These are phyloP conservation scores for Apaloderma vittatum DNA, from an alignment of 2,113 vertebrate genomes.

Conservation along the genomic window DNA sequence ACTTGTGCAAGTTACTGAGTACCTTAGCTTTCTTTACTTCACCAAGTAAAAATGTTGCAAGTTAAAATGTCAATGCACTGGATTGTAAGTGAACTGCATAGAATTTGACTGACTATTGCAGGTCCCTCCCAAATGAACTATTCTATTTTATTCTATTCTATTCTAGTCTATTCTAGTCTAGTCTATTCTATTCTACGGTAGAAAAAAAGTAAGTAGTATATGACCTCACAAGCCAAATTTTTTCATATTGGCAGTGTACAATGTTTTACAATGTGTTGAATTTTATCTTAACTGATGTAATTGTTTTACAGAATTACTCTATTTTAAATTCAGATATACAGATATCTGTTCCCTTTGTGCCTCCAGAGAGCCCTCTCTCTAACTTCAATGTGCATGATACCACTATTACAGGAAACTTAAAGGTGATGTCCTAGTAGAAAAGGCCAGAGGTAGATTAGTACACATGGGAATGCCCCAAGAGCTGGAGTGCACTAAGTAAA, in stretches of 20 bases:
- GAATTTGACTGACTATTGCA: neutral
- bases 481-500: neutral
- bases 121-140: neutral
- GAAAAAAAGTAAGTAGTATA: neutral
- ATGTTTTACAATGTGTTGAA: accelerated
- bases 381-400: neutral
- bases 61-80: neutral
- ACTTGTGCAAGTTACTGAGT: neutral
- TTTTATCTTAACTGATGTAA: neutral
- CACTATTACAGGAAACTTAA: neutral
- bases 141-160: neutral
- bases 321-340: neutral
- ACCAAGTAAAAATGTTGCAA: neutral
- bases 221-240: neutral
- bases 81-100: neutral
- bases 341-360: neutral
- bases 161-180: neutral
- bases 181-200: neutral
- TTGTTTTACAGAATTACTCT: neutral
- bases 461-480: neutral
- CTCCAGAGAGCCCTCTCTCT: neutral
- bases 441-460: neutral
- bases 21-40: neutral
- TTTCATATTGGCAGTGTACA: neutral
- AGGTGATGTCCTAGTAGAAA: neutral